These are phyloP conservation scores for Laothoe populi DNA, from an alignment of 2,888 invertebrate genomes.

Conservation along the genomic window DNA sequence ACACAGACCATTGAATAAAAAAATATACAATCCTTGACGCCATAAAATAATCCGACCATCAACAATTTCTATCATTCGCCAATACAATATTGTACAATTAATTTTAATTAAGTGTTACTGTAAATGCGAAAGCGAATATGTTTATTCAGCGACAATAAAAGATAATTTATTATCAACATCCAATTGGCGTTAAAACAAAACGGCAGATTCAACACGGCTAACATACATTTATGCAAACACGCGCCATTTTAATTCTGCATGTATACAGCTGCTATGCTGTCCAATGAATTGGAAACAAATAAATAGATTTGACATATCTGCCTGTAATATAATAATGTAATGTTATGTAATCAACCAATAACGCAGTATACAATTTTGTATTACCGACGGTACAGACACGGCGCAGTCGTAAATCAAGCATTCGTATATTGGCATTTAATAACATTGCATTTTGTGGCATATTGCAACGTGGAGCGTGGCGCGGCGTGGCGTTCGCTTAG, in stretches of 20 bases:
- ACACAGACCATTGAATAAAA: too few species aligned
- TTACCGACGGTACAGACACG: neutral
- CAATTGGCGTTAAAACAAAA: neutral
- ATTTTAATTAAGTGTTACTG: neutral
- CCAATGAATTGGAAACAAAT: too few species aligned
- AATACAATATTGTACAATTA: neutral
- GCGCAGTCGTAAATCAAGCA: slow-evolving; percentile 5
- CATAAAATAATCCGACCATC: too few species aligned
- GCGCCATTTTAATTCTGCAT: too few species aligned
- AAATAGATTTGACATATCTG: too few species aligned
- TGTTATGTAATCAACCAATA: neutral
- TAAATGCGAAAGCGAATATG: neutral
- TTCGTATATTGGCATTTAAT: neutral
- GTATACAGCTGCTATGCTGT: too few species aligned
- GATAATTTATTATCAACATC: neutral
- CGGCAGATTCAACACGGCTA: neutral
- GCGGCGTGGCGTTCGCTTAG: neutral
- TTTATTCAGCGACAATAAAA: neutral
- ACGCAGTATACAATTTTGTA: neutral
- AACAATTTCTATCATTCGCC: too few species aligned
- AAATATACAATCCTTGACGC: too few species aligned
- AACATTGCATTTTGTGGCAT: slow-evolving; percentile 8
- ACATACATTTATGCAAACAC: neutral
- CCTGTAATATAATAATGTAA: too few species aligned
- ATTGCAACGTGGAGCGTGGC: neutral